phyloP scores from a whole-genome alignment of 2,797 vertebrate species.

The Aphelocoma californica region DNA sequence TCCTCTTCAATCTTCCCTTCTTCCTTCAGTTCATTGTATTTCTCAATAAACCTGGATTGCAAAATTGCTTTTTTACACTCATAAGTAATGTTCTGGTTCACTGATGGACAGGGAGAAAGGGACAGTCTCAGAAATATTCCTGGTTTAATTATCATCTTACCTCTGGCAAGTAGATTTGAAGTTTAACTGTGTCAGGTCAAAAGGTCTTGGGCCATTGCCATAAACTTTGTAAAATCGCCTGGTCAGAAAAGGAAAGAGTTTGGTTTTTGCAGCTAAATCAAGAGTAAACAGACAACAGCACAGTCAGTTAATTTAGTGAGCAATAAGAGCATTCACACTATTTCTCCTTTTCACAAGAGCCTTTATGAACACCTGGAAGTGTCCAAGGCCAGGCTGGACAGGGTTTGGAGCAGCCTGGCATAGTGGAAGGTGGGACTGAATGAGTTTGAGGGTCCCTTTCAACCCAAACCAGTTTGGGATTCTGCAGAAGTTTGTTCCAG shows the following conservation, averaged over 20 bases:
- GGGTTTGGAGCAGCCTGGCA: not conserved
- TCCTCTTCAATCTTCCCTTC: slow-evolving; percentile 76
- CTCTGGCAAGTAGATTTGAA: slow-evolving; percentile 86
- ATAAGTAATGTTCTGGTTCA: fast-evolving
- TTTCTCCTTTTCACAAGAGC: fast-evolving
- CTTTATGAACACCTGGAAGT: not conserved
- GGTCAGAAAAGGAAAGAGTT: not conserved
- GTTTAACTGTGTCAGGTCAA: slow-evolving; percentile 80
- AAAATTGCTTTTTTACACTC: not conserved
- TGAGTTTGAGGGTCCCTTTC: not conserved
- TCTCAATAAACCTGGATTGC: slow-evolving; percentile 86
- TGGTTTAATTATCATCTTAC: slow-evolving; percentile 43
- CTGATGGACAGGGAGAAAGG: fast-evolving
- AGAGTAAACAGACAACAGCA: fast-evolving
- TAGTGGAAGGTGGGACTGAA: fast-evolving
- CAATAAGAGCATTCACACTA: fast-evolving
- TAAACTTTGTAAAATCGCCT: slow-evolving; percentile 88
- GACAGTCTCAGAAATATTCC: not conserved
- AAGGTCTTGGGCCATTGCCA: slow-evolving; percentile 75
- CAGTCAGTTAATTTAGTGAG: fast-evolving
- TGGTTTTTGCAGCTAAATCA: fast-evolving
- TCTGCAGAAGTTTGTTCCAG: fast-evolving
- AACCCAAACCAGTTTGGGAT: not conserved
- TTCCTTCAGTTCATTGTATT: slow-evolving; percentile 81
- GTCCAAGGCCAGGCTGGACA: not conserved